phyloP scores from a whole-genome alignment of 2,797 vertebrate genomes.

The Glyptemys insculpta region DNA sequence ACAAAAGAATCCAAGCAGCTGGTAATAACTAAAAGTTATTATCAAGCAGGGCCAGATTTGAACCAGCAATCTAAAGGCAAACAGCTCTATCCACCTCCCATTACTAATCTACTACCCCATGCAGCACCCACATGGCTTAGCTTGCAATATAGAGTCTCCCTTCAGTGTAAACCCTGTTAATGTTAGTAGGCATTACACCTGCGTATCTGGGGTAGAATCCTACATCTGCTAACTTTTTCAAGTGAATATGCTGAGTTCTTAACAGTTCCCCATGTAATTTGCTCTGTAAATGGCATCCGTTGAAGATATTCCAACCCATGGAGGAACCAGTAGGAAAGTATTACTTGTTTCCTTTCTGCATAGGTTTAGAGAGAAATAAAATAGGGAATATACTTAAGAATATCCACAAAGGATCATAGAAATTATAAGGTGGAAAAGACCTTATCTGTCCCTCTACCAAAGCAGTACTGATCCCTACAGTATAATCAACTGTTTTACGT shows the following conservation, averaged over 20 bases:
- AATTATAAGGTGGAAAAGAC: not conserved
- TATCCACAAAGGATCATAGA: not conserved
- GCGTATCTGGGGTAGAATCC: not conserved
- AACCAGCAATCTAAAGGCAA: not conserved
- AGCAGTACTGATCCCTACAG: not conserved
- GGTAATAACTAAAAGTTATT: not conserved
- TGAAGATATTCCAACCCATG: not conserved
- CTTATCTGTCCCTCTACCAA: accelerated
- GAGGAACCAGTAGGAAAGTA: not conserved
- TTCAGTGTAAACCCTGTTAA: not conserved
- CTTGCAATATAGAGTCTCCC: not conserved
- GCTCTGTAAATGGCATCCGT: not conserved
- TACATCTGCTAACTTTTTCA: not conserved
- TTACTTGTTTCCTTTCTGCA: not conserved
- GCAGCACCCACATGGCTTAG: not conserved
- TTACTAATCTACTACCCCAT: not conserved
- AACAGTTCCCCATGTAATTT: not conserved
- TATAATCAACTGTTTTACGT: not conserved
- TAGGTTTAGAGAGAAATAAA: not conserved
- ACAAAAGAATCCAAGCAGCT: not conserved
- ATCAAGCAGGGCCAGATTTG: not conserved
- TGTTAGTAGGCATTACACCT: not conserved
- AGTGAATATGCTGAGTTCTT: not conserved
- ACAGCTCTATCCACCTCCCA: not conserved
- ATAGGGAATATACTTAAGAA: not conserved